Base-by-base conservation (phyloP, 2,113 vertebrate species). In the Benitochromis conjunctus region DNA sequence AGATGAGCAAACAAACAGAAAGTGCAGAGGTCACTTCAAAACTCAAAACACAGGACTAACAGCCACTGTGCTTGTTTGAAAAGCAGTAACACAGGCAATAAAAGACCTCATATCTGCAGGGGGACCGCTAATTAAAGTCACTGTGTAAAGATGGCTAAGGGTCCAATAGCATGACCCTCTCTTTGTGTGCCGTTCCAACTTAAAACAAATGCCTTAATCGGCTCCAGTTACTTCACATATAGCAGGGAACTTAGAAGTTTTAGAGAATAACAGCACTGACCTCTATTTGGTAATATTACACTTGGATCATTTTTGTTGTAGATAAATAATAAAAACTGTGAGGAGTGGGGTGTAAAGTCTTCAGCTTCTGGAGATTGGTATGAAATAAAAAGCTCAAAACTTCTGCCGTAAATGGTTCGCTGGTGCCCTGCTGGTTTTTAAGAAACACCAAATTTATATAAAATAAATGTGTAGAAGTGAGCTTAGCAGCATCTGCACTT, bases 351-450 rank as follows among this genome's bases (percentile, higher is more conserved):
- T 12, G 11, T 4, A 4, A 43, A 43, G 1, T 1, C 31, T 60
- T 18, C 26, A 60, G 26, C 0, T 31, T 60, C 26, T 60, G 16
- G 31, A 31, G 57, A 31, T 0, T 18, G 57, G 5, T 18, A 0
- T 60, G 26, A 60, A 18, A 18, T 31, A 31, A 60, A 60, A 31
- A 31, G 57, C 2, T 60, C 26, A 60, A 31, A 13, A 60, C 57
- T 31, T 60, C 26, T 31, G 26, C 14, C 31, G 1, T 60, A 60
- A 31, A 18, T 31, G 14, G 26, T 60, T 60, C 3, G 0, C 57
- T 1, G 26, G 26, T 60, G 14, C 31, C 57, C 57, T 60, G 57
- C 26, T 60, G 57, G 57, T 29, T 18, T 4, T 31, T 31, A 58
- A 3, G 56, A 58, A 5, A 26, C 16, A 31, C 56, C 26, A 31